phyloP scores from a whole-genome alignment of 2,113 vertebrate genomes.

The Phylloscopus whistleri region DNA sequence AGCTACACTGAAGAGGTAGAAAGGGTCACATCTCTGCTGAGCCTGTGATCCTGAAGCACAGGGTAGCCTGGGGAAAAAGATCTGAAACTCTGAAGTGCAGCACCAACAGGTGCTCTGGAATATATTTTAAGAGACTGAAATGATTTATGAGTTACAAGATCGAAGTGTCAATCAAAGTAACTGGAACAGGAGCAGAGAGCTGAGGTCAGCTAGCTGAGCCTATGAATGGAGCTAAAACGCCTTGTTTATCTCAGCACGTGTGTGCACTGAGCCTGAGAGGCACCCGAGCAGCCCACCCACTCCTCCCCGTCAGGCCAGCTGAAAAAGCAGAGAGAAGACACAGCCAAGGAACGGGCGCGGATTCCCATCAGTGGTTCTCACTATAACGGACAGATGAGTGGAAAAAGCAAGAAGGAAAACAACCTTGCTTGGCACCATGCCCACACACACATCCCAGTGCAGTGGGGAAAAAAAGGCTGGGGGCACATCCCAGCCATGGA shows the following conservation, averaged over 20 bases:
- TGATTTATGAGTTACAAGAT: not conserved
- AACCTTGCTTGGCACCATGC: conserved; percentile 34
- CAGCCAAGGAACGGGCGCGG: not conserved
- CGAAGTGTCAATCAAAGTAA: not conserved
- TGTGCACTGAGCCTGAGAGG: not conserved
- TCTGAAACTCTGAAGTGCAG: not conserved
- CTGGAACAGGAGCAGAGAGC: not conserved
- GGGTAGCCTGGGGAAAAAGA: not conserved
- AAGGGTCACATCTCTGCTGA: not conserved
- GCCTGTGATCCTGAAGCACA: not conserved
- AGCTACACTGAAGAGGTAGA: rapidly evolving
- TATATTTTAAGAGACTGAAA: not conserved
- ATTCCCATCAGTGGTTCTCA: conserved; percentile 19
- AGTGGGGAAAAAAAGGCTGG: not conserved
- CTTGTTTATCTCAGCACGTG: conserved; percentile 60
- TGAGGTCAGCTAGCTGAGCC: not conserved
- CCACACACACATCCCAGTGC: conserved; percentile 44
- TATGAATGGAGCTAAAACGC: conserved; percentile 14
- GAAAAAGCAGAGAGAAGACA: conserved; percentile 15
- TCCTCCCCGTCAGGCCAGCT: conserved; percentile 21
- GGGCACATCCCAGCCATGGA: not conserved
- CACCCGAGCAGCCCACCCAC: not conserved
- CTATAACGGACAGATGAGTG: not conserved
- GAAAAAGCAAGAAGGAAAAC: conserved; percentile 49
- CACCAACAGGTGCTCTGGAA: not conserved